Evolutionary conservation across 2,888 invertebrate genomes (phyloP).

Genomic region (Abscondita cerata): DNA sequence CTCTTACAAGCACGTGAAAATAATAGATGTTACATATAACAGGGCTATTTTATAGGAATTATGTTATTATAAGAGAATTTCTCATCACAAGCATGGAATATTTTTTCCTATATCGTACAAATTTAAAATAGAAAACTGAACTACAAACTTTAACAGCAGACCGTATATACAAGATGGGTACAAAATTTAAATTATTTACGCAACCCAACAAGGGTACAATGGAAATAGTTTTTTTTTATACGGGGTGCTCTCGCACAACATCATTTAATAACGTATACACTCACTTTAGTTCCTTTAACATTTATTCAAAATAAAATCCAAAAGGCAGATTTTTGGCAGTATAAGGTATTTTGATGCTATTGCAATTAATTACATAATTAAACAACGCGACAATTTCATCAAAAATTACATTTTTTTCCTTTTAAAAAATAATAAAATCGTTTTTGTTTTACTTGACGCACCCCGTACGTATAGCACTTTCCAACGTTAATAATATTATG

Average conservation of each 20-base stretch:
- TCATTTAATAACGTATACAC: not conserved
- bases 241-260: conserved; percentile 4
- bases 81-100: conserved; percentile 36
- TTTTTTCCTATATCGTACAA: conserved; percentile 31
- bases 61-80: conserved; percentile 31
- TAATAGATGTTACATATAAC: conserved; percentile 31
- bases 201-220: conserved; percentile 15
- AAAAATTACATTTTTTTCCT: not conserved
- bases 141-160: conserved; percentile 33
- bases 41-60: conserved; percentile 35
- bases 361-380: no score
- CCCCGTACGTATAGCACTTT: conserved; percentile 25
- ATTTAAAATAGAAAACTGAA: conserved; percentile 35
- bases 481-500: conserved; percentile 22
- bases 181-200: conserved; percentile 23
- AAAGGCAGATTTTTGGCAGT: no score
- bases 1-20: conserved; percentile 34
- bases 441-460: conserved; percentile 10
- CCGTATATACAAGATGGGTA: conserved; percentile 33
- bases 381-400: not conserved
- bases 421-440: not conserved
- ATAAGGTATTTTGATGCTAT: no score
- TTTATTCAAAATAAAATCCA: no score
- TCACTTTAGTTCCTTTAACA: no score
- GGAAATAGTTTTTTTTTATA: conserved; percentile 14